Conservation (phyloP, 2,797 vertebrate genomes). For the Pipistrellus pipistrellus region DNA sequence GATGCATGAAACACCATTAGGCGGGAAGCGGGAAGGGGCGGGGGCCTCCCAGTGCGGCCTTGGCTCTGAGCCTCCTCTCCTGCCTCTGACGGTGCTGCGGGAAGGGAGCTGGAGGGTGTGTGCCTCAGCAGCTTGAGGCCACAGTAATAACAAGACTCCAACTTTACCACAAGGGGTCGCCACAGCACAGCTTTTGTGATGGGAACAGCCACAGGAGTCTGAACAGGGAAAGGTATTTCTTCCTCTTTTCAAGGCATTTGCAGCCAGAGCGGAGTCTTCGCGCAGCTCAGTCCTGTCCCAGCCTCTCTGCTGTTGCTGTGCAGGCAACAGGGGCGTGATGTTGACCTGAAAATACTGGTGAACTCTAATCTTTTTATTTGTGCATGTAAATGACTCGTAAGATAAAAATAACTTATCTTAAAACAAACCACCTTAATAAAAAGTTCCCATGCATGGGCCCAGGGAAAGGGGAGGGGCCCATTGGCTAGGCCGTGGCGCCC, state of each 20-base stretch:
- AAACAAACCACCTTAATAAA: not conserved
- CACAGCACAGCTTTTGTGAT: not conserved
- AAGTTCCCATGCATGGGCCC: not conserved
- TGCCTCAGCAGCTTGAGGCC: not conserved
- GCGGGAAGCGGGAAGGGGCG: not conserved
- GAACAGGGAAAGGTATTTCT: not conserved
- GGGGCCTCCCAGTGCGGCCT: not conserved
- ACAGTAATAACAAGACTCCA: not conserved
- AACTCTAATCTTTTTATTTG: not conserved
- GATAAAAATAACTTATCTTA: not conserved
- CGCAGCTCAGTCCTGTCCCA: not conserved
- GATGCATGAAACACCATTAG: not conserved
- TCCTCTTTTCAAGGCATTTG: not conserved
- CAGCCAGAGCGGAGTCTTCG: not conserved
- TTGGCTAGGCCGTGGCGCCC: not conserved
- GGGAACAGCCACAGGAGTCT: not conserved
- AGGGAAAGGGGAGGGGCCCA: not conserved
- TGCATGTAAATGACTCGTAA: not conserved
- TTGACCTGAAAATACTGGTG: not conserved
- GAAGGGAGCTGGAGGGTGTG: not conserved
- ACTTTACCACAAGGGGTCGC: constrained; percentile 81
- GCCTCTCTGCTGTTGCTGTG: not conserved
- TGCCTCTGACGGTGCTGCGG: not conserved
- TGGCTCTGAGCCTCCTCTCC: not conserved
- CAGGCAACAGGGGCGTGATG: not conserved